A percentile compares a stretch with the other conserved stretches of the same genome.
phyloP scores from a whole-genome alignment of 2,888 invertebrate genomes.

The Kryphioiulus occultus region DNA sequence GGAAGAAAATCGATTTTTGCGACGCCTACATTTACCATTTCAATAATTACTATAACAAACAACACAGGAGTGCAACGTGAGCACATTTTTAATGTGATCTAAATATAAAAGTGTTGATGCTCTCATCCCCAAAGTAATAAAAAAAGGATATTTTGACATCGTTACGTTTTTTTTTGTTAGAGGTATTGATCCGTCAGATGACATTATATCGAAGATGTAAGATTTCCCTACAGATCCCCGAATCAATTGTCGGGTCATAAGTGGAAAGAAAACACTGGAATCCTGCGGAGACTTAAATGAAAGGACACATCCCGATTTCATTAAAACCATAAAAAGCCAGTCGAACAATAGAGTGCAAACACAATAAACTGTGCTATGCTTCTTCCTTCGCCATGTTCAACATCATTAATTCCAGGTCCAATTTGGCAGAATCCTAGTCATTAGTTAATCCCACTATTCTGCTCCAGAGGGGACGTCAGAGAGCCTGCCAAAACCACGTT shows the following conservation, averaged over 20 bases:
- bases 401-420: background rate
- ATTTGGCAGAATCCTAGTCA: conserved; percentile 24
- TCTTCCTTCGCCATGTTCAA: background rate
- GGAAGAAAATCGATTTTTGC: background rate
- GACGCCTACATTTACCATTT: background rate
- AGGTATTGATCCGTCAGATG: background rate
- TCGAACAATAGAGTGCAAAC: background rate
- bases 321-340: conserved; percentile 21
- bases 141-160: background rate
- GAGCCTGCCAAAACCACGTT: background rate
- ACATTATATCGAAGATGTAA: background rate
- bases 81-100: background rate
- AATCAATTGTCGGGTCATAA: conserved; percentile 27
- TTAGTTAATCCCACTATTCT: background rate
- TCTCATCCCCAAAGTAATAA: background rate
- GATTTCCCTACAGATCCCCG: background rate
- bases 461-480: background rate
- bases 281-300: conserved; percentile 24
- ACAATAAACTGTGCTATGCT: background rate
- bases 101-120: background rate
- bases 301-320: conserved; percentile 39
- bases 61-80: background rate
- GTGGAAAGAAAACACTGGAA: conserved; percentile 18
- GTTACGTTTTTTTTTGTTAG: background rate
- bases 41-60: background rate